These are phyloP conservation scores for Actinemys pallida DNA, from an alignment of 2,113 vertebrate genomes.

Conservation along the genomic window DNA sequence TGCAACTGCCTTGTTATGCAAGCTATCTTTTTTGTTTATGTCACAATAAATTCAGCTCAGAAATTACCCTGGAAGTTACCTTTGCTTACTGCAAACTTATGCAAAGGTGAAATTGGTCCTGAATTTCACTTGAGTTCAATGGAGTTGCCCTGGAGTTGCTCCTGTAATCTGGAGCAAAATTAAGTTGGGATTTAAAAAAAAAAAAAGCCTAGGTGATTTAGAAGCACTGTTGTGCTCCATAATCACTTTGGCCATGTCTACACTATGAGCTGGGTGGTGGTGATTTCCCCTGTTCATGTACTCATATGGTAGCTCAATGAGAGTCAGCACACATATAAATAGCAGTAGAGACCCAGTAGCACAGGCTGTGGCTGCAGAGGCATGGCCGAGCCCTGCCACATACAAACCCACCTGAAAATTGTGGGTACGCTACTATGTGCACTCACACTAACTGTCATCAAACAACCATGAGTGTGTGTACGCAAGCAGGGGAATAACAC, in stretches of 20 bases:
- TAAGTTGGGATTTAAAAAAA: not conserved
- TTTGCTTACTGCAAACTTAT: not conserved
- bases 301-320: no score
- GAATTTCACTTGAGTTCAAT: not conserved
- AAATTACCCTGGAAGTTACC: not conserved
- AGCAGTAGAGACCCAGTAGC: no score
- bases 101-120: not conserved
- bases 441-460: no score
- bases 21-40: not conserved
- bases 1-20: not conserved
- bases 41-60: not conserved
- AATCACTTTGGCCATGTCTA: not conserved
- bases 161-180: not conserved
- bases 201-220: not conserved
- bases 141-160: not conserved
- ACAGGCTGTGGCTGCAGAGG: no score
- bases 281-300: no score
- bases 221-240: not conserved
- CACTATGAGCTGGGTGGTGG: no score
- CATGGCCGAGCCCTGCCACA: no score
- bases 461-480: no score
- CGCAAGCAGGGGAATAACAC: no score
- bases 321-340: no score
- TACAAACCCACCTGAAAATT: no score
- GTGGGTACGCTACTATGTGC: no score